A percentile compares a stretch with the other conserved stretches of the same genome.
These are phyloP conservation scores for Malaclemys terrapin DNA, from an alignment of 2,113 vertebrate species.

Conservation along the genomic window DNA sequence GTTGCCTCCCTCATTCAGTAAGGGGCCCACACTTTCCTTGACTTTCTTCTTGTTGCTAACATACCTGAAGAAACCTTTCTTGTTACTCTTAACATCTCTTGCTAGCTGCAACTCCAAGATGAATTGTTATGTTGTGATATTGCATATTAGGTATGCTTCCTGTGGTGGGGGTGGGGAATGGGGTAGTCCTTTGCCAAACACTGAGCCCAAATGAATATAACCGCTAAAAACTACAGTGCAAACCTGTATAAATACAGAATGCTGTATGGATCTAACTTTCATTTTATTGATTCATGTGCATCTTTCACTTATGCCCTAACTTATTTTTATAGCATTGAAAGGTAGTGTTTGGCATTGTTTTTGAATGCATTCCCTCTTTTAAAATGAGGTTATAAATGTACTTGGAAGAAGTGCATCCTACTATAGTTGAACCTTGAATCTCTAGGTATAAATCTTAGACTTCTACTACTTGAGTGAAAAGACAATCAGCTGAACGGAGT, in stretches of 20 bases:
- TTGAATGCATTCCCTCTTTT: background rate
- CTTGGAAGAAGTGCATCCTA: background rate
- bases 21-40: too few relatives aligned
- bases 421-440: background rate
- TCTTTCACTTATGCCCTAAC: background rate
- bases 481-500: too few relatives aligned
- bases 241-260: background rate
- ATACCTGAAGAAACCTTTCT: too few relatives aligned
- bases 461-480: too few relatives aligned
- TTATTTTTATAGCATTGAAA: background rate
- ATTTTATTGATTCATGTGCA: background rate
- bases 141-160: background rate
- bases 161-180: conserved; percentile 13
- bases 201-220: background rate
- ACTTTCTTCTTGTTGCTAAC: too few relatives aligned
- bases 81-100: too few relatives aligned
- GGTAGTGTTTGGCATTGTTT: background rate
- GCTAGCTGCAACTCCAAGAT: background rate
- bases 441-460: too few relatives aligned
- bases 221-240: background rate
- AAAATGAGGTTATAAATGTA: background rate
- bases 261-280: background rate
- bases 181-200: background rate
- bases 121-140: conserved; percentile 65
- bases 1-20: too few relatives aligned